Evolutionary conservation across 2,888 invertebrate genomes (phyloP).

Genomic region (Cecidostiba fungosa): DNA sequence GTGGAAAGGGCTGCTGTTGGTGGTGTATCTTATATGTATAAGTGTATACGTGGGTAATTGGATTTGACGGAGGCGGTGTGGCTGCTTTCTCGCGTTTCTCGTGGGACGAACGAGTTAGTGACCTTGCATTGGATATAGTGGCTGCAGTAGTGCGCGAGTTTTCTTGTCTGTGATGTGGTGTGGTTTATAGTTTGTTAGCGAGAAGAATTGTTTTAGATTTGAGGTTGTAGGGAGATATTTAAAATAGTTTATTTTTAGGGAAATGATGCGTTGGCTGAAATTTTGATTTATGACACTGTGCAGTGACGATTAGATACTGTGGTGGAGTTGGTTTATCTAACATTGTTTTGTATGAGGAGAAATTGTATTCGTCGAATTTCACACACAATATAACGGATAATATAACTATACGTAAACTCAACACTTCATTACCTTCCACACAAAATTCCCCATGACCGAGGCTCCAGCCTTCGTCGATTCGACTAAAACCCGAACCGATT

Average conservation of each 20-base stretch:
- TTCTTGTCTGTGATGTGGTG: not conserved
- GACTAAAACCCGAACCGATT: slow-evolving; percentile 6
- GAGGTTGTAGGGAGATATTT: too few relatives aligned
- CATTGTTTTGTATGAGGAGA: too few relatives aligned
- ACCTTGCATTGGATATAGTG: not conserved
- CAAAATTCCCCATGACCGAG: slow-evolving; percentile 51
- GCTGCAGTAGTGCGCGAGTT: not conserved
- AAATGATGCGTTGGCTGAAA: too few relatives aligned
- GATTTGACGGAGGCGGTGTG: not conserved
- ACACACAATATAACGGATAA: too few relatives aligned
- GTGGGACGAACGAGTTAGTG: slow-evolving; percentile 3
- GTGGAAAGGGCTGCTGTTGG: not conserved
- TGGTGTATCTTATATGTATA: not conserved
- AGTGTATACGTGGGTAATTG: not conserved
- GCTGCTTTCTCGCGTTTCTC: slow-evolving; percentile 14
- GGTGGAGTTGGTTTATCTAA: too few relatives aligned
- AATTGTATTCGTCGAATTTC: too few relatives aligned
- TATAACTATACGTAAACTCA: too few relatives aligned
- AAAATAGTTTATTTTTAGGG: too few relatives aligned
- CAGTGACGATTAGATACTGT: too few relatives aligned
- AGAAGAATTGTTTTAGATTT: not conserved
- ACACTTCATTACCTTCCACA: slow-evolving; percentile 46
- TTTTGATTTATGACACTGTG: too few relatives aligned
- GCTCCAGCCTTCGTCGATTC: not conserved
- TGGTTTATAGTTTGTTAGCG: not conserved